A percentile compares a stretch with the other conserved stretches of the same genome.
Conservation (phyloP, 2,888 invertebrate genomes). For the Orchestes rusci region DNA sequence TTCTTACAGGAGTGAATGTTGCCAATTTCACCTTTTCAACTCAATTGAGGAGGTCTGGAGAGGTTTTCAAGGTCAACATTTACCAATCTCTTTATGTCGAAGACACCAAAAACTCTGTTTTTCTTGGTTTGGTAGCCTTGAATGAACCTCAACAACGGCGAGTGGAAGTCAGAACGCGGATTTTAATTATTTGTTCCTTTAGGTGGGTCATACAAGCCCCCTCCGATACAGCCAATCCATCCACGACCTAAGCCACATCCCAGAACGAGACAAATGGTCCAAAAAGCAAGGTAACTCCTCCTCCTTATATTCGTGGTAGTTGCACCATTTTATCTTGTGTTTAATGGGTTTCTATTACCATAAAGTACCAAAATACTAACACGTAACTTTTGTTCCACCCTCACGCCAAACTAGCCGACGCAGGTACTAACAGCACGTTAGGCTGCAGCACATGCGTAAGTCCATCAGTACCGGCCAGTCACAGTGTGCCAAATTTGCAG, state of each 20-base stretch:
- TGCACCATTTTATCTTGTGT: constrained; percentile 1
- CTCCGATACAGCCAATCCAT: constrained; percentile 82
- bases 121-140: too few relatives aligned
- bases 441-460: constrained; percentile 16
- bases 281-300: constrained; percentile 32
- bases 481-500: constrained; percentile 40
- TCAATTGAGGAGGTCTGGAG: too few relatives aligned
- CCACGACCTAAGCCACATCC: constrained; percentile 71
- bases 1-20: too few relatives aligned
- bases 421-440: constrained; percentile 17
- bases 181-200: constrained; percentile 15
- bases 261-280: constrained; percentile 46
- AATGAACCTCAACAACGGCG: too few relatives aligned
- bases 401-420: too few relatives aligned
- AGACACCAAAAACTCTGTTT: too few relatives aligned
- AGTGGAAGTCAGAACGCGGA: too few relatives aligned
- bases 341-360: background rate
- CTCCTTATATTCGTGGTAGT: too few relatives aligned
- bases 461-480: constrained; percentile 25
- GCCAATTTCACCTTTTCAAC: too few relatives aligned
- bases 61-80: too few relatives aligned
- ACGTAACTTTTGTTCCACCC: constrained; percentile 15
- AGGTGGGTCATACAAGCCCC: constrained; percentile 73
- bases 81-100: too few relatives aligned
- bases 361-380: too few relatives aligned